Conservation (phyloP, 2,797 vertebrate species). For the Momotus momota region DNA sequence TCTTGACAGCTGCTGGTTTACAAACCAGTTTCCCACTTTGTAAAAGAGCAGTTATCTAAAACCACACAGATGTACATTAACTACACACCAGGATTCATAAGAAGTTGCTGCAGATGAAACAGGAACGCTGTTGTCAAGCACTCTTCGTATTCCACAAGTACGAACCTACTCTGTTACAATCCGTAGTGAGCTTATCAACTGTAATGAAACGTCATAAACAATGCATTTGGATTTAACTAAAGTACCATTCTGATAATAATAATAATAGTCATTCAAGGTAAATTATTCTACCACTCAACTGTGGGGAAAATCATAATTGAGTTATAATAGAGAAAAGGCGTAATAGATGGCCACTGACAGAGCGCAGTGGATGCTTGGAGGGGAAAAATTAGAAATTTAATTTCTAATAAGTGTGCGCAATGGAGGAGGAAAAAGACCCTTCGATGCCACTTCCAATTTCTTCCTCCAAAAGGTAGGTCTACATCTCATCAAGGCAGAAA, state of each 20-base stretch:
- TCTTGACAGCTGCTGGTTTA: not conserved
- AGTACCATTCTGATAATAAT: not conserved
- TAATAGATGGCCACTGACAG: not conserved
- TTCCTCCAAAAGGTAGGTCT: not conserved
- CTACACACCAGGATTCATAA: not conserved
- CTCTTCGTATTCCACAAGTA: not conserved
- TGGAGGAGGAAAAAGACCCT: not conserved
- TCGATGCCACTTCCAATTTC: not conserved
- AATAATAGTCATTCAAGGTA: not conserved
- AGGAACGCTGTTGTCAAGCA: not conserved
- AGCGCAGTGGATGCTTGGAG: not conserved
- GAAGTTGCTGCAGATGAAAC: not conserved
- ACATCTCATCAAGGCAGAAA: not conserved
- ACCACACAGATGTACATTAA: not conserved
- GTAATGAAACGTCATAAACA: not conserved
- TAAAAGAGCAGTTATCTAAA: not conserved
- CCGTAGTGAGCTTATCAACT: not conserved
- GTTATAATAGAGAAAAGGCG: not conserved
- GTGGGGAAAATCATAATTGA: not conserved
- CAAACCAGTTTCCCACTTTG: not conserved
- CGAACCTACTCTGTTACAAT: not conserved
- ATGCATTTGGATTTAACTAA: not conserved
- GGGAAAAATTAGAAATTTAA: not conserved
- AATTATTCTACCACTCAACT: not conserved
- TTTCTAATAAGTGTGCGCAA: not conserved